phyloP scores from a whole-genome alignment of 2,113 vertebrate genomes.

The Chloebia gouldiae region DNA sequence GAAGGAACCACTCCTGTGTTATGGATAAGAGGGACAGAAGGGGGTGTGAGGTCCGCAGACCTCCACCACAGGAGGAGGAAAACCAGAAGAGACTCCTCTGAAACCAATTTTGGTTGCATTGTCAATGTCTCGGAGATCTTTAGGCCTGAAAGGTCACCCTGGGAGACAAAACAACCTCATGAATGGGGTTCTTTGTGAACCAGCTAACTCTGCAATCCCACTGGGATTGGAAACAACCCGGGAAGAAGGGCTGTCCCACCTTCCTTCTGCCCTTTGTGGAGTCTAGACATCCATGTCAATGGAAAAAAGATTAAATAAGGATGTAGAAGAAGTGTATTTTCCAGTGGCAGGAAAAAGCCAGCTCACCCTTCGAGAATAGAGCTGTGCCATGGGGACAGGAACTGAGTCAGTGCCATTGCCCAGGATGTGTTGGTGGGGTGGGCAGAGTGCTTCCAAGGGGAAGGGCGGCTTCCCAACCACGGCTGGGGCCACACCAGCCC shows the following conservation, averaged over 20 bases:
- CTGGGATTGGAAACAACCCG: conserved; percentile 16
- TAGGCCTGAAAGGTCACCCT: not conserved
- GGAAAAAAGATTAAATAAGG: not conserved
- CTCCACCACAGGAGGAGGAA: not conserved
- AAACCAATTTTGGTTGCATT: not conserved
- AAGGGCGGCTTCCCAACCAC: not conserved
- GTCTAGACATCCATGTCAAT: conserved; percentile 25
- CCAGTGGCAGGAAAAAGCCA: not conserved
- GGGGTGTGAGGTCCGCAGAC: not conserved
- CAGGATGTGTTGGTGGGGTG: not conserved
- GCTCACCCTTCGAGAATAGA: conserved; percentile 31
- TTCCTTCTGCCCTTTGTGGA: conserved; percentile 43
- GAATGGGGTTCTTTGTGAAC: conserved; percentile 41
- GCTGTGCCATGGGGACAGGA: conserved; percentile 27
- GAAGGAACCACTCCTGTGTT: accelerated
- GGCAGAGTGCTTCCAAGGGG: not conserved
- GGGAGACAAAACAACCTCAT: conserved; percentile 11
- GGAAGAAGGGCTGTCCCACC: conserved; percentile 35
- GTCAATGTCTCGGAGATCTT: not conserved
- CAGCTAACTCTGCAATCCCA: not conserved
- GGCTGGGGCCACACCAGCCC: not conserved
- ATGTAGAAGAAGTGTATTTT: conserved; percentile 16
- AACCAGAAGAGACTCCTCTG: not conserved
- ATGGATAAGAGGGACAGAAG: not conserved
- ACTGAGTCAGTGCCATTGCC: conserved; percentile 12